phyloP scores from a whole-genome alignment of 2,797 vertebrate genomes.

The Dendrocincla fuliginosa region DNA sequence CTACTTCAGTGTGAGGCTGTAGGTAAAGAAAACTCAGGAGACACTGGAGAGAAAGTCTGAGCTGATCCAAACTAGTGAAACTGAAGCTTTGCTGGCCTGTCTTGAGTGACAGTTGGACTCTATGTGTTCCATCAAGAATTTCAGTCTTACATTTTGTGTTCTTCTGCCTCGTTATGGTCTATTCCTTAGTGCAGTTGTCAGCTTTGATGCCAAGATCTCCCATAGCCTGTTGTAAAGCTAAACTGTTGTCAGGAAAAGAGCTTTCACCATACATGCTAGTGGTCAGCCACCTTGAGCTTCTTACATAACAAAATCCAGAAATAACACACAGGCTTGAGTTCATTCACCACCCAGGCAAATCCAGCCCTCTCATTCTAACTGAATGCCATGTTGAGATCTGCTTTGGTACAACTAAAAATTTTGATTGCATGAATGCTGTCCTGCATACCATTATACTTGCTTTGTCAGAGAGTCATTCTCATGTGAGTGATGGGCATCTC shows the following conservation, averaged over 20 bases:
- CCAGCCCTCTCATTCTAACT: background rate
- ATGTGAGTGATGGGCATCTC: accelerated
- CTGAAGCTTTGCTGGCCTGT: background rate
- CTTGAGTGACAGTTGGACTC: accelerated
- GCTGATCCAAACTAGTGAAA: background rate
- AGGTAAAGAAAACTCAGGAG: background rate
- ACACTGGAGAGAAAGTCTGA: background rate
- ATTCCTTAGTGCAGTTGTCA: background rate
- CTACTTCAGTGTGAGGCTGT: background rate
- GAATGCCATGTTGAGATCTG: background rate
- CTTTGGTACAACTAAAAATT: background rate
- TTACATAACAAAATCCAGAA: background rate
- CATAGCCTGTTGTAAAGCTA: background rate
- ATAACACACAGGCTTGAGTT: background rate
- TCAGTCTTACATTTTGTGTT: background rate
- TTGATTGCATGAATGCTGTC: background rate
- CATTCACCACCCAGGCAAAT: background rate
- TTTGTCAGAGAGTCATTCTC: background rate
- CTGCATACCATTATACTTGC: background rate
- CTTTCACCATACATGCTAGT: background rate
- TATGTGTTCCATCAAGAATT: background rate
- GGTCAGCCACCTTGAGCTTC: background rate
- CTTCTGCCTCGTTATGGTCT: background rate
- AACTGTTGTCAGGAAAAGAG: background rate
- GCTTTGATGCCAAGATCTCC: background rate